A percentile compares a stretch with the other conserved stretches of the same genome.
Conservation (phyloP, 2,888 invertebrate genomes). For the Campoplex capitator region DNA sequence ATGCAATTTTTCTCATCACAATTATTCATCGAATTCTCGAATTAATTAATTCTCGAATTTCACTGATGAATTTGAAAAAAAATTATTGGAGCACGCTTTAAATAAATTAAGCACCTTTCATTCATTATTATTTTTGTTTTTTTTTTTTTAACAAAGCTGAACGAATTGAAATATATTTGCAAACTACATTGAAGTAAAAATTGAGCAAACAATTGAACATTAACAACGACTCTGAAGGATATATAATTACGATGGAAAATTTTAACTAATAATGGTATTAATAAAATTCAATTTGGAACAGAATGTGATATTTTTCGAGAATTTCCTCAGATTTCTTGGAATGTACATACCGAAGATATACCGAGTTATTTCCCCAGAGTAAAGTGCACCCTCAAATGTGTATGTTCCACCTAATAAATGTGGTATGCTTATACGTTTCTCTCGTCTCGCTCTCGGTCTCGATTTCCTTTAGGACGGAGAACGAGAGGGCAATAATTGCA, state of each 20-base stretch:
- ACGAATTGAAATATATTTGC: no score
- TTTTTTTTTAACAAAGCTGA: no score
- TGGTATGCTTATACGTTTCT: constrained; percentile 38
- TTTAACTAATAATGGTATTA: background rate
- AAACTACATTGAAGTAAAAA: no score
- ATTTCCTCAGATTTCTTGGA: constrained; percentile 1
- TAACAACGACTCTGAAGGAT: no score
- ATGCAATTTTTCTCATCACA: background rate
- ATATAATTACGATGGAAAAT: no score
- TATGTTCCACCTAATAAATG: constrained; percentile 21
- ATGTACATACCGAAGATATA: constrained; percentile 18
- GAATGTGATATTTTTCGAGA: background rate
- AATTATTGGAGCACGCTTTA: no score
- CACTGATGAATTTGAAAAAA: no score
- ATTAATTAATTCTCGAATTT: background rate
- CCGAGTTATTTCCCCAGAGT: constrained; percentile 29
- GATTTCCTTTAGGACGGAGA: constrained; percentile 51
- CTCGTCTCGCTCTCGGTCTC: constrained; percentile 48
- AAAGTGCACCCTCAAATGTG: constrained; percentile 23
- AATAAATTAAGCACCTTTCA: no score
- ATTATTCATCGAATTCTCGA: background rate
- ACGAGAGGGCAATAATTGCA: constrained; percentile 52
- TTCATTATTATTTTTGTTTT: no score
- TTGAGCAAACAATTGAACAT: no score
- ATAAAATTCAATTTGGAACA: background rate